Evolutionary conservation across 2,113 vertebrate species (phyloP), one percentile per base, ranked within the genome.

Genomic region (Erpornis zantholeuca): DNA sequence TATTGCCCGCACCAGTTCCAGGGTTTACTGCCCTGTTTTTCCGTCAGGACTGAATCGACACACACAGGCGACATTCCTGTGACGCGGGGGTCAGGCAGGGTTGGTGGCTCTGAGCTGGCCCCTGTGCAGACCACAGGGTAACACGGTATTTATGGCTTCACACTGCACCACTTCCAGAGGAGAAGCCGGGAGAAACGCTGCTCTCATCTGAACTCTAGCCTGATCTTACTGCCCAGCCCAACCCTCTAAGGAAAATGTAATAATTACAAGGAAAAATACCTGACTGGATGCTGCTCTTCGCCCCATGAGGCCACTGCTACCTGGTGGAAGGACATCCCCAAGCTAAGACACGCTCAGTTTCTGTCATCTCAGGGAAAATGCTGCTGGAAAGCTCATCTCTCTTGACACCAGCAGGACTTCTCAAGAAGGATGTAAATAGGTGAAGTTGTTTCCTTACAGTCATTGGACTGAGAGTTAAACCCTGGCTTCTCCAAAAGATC

Each of bases 21-120:
- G 33, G 27, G 78, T 96, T 97, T 97, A 97, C 60, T 96, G 89
- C 65, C 38, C 45, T 64, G 83, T 82, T 91, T 96, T 97, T 92
- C 76, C 22, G 4, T 88, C 65, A 57, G 59, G 61, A 88, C 71
- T 90, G 78, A 78, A 92, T 94, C 88, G 96, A 88, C 60, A 76
- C 60, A 76, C 17, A 95, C 68, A 93, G 92, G 71, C 0, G 8
- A 75, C 87, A 71, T 87, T 68, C 88, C 95, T 60, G n/a, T 63
- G 72, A 71, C 0, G 5, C 11, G 25, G 6, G 9, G 60, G 65
- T 94, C 88, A 92, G 57, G 82, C 75, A 82, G 90, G 77, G 92
- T 63, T 95, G 96, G 88, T 54, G 70, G 95, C 84, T 77, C 64
- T 45, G 89, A 82, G 61, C 47, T 6, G 9, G 70, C 70, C 17